A percentile compares a stretch with the other conserved stretches of the same genome.
These are phyloP conservation scores for Brachystomella parvula DNA, from an alignment of 1,140 invertebrate genomes.

Conservation along the genomic window DNA sequence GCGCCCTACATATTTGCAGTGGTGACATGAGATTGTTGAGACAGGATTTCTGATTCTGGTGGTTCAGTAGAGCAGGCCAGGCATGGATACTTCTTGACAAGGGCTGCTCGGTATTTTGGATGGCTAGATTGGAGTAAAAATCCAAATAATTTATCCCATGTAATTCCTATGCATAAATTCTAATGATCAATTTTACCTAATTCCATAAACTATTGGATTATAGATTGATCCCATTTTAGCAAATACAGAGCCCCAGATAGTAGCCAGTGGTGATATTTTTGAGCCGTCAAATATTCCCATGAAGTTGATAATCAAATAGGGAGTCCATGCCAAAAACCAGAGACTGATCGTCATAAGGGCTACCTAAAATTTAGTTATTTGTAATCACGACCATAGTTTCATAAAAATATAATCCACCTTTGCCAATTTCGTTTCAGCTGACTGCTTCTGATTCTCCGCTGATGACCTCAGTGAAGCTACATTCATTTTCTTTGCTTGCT, in stretches of 20 bases:
- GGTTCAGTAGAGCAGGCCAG: slow-evolving; percentile 47
- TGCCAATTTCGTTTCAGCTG: slow-evolving; percentile 52
- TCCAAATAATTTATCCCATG: no score
- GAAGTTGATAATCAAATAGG: slow-evolving; percentile 71
- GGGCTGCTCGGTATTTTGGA: slow-evolving; percentile 63
- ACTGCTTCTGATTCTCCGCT: slow-evolving; percentile 56
- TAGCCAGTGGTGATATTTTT: slow-evolving; percentile 60
- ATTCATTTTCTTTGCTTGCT: slow-evolving; percentile 79
- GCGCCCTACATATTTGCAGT: slow-evolving; percentile 25
- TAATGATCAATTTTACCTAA: slow-evolving; percentile 51
- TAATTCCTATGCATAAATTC: no score
- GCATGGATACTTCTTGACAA: slow-evolving; percentile 62
- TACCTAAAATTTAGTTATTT: slow-evolving; percentile 47
- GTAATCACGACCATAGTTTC: not conserved
- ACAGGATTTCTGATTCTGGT: slow-evolving; percentile 45
- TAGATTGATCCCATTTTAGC: slow-evolving; percentile 70
- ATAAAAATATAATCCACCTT: slow-evolving; percentile 47
- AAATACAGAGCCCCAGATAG: slow-evolving; percentile 69
- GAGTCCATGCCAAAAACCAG: slow-evolving; percentile 78
- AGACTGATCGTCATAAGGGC: slow-evolving; percentile 70
- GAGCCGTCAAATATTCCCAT: slow-evolving; percentile 60
- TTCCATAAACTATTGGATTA: slow-evolving; percentile 74
- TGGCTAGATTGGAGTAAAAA: slow-evolving; percentile 50
- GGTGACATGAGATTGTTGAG: slow-evolving; percentile 15
- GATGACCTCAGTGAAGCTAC: slow-evolving; percentile 64